Conservation (phyloP, 2,888 invertebrate species). For the Parasteatoda lunata region DNA sequence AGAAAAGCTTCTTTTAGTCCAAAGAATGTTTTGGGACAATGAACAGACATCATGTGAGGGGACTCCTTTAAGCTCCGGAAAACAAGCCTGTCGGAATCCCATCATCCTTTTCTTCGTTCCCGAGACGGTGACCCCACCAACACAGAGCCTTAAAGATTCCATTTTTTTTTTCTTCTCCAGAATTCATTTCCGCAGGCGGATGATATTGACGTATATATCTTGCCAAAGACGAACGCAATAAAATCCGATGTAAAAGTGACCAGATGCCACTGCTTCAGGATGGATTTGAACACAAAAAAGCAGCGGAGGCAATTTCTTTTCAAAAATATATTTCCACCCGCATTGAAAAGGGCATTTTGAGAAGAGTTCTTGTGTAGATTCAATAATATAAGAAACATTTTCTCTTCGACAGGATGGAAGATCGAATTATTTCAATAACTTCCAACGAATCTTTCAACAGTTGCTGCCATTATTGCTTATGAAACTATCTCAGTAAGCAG, state of each 20-base stretch:
- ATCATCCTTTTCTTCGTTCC: too few species aligned
- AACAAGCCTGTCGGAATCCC: neutral
- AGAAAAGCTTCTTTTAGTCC: neutral
- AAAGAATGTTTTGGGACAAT: neutral
- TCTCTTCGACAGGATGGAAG: too few species aligned
- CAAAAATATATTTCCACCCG: too few species aligned
- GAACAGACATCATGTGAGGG: neutral
- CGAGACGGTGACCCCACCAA: too few species aligned
- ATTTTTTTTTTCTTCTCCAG: neutral
- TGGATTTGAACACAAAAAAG: neutral
- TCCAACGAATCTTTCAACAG: too few species aligned
- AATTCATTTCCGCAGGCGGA: neutral
- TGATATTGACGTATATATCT: too few species aligned
- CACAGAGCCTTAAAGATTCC: neutral
- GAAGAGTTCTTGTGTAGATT: too few species aligned
- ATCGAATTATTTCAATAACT: too few species aligned
- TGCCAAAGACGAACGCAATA: neutral
- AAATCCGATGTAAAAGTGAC: neutral
- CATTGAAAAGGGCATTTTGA: too few species aligned
- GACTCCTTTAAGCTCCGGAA: neutral
- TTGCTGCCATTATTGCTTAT: too few species aligned
- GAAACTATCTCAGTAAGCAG: too few species aligned
- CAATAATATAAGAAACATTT: too few species aligned
- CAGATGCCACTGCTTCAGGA: neutral
- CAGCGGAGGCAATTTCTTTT: neutral